These are phyloP conservation scores for Hesperophylax magnus DNA, from an alignment of 1,140 invertebrate genomes.

Conservation along the genomic window DNA sequence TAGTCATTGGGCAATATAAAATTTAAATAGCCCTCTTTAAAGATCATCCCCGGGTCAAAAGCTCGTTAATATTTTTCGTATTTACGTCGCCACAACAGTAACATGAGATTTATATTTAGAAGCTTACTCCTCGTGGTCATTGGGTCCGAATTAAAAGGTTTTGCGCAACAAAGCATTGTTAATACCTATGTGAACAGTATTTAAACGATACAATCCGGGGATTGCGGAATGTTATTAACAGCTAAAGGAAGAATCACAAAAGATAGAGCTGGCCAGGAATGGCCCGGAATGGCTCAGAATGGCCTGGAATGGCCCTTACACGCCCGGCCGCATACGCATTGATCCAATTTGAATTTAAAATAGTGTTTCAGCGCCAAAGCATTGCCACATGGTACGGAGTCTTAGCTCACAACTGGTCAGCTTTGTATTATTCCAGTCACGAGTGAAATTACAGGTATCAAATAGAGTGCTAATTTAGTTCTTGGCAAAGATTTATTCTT, in stretches of 20 bases:
- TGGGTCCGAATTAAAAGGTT: no score
- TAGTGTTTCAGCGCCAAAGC: conserved; percentile 4
- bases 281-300: neutral
- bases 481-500: conserved; percentile 5
- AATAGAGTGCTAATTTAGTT: conserved; percentile 31
- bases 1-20: no score
- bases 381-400: conserved; percentile 2
- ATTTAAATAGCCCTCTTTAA: no score
- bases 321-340: conserved; percentile 26
- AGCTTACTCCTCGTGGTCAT: no score
- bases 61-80: no score
- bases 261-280: neutral
- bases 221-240: conserved; percentile 5
- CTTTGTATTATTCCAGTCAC: conserved; percentile 4
- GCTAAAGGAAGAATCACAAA: conserved; percentile 21
- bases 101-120: no score
- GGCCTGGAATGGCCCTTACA: conserved; percentile 3
- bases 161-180: no score
- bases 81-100: no score
- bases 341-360: conserved; percentile 43
- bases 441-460: conserved; percentile 33
- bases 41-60: no score
- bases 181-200: no score
- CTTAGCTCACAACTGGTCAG: neutral
- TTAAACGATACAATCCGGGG: neutral